Base-by-base conservation (phyloP, 2,113 vertebrate species). In the Riparia riparia region DNA sequence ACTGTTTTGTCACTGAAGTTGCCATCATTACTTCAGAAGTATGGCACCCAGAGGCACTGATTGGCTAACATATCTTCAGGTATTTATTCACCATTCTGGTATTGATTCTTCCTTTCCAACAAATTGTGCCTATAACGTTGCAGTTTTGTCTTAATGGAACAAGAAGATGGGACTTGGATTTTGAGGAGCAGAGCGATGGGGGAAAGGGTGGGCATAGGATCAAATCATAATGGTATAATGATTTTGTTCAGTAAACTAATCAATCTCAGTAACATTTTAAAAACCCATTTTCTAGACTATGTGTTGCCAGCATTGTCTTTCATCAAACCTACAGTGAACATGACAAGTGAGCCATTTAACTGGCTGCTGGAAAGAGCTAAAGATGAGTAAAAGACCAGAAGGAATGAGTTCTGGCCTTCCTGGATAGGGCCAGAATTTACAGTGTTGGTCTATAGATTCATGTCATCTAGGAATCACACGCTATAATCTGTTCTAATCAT, bases 241-340 rank as follows among this genome's bases (percentile, higher is more conserved):
- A 28, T 77, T 79, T 96, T 84, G 28, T 70, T 76, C 34, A 57
- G 34, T 44, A 47, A 86, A 22, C 42, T 29, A 42, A 74, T 89
- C 54, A 53, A 61, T 91, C 57, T 79, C 21, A 12, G 12, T 66
- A 84, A 66, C 9, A 7, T 71, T 80, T 81, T 69, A 1, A 71
- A 94, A 92, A 56, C 32, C 5, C 9, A 5, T 77, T 87, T 86
- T 82, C 50, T 61, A 63, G 87, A 69, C 22, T 64, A 19, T 79
- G 14, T 41, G 20, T 74, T 71, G 70, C 49, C 45, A 58, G 37
- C 29, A 20, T 71, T n/a, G 58, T 82, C 70, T 91, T 72, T 76
- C 9, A 24, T 85, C 0, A 0, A 73, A 70, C 54, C 10, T 77
- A 13, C 29, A 39, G 9, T 73, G 57, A 80, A 9, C 24, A 2